Conservation (phyloP, 2,888 invertebrate species). For the Capitulum mitella region DNA sequence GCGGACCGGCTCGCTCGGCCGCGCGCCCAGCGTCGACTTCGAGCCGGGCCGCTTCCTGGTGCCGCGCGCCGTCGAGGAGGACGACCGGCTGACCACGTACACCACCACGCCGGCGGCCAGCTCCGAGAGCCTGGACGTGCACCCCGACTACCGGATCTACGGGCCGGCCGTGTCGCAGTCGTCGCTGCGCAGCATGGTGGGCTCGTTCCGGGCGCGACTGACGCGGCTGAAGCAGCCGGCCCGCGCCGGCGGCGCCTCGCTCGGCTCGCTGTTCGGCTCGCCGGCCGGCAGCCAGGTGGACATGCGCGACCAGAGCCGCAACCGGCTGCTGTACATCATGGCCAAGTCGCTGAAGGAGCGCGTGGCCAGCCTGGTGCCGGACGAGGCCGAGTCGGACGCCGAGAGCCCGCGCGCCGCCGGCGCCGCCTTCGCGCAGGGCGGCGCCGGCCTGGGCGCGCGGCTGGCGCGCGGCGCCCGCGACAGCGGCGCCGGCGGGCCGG, state of each 20-base stretch:
- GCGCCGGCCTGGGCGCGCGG: constrained; percentile 73
- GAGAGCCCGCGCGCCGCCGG: constrained; percentile 33
- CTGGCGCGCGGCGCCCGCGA: constrained; percentile 64
- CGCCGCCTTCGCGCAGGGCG: constrained; percentile 55
- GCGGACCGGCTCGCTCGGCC: constrained; percentile 39
- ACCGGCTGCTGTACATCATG: constrained; percentile 41
- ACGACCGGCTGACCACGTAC: constrained; percentile 42
- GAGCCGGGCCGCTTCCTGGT: constrained; percentile 30
- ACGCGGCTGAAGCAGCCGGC: constrained; percentile 31
- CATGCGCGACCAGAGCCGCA: constrained; percentile 26
- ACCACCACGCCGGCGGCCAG: constrained; percentile 44
- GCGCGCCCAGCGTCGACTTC: constrained; percentile 31
- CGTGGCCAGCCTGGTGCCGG: constrained; percentile 40
- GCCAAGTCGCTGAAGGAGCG: constrained; percentile 43
- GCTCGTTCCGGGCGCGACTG: constrained; percentile 25
- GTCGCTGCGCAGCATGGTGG: constrained; percentile 40
- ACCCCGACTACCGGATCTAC: constrained; percentile 73
- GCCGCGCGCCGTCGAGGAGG: constrained; percentile 36
- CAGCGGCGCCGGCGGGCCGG: constrained; percentile 66
- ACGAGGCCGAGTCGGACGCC: constrained; percentile 35
- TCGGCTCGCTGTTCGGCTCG: background rate
- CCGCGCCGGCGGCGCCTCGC: constrained; percentile 16
- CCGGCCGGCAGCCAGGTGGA: constrained; percentile 29
- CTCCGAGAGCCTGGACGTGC: constrained; percentile 52
- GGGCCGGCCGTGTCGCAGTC: constrained; percentile 50